These are phyloP conservation scores for Cepaea hortensis DNA, from an alignment of 2,888 invertebrate species.

Conservation along the genomic window DNA sequence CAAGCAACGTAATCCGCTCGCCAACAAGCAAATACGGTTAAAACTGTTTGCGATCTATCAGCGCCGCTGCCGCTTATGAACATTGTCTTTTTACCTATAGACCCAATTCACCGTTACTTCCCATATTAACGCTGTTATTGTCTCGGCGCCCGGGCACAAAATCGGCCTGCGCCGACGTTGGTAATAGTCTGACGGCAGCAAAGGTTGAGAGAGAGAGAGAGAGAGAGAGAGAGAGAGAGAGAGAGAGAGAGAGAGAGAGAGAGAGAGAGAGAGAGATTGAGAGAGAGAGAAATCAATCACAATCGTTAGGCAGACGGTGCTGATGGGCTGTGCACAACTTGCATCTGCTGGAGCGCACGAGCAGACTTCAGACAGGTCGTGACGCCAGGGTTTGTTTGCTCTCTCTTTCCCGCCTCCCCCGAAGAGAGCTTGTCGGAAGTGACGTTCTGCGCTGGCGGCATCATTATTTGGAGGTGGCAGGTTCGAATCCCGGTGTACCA, in stretches of 20 bases:
- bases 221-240: conserved; percentile 5
- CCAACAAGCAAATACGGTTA: no score
- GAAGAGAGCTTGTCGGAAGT: no score
- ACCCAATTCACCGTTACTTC: no score
- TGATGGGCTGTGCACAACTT: not conserved
- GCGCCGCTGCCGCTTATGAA: no score
- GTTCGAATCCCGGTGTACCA: no score
- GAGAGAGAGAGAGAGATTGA: no score
- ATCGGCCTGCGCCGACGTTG: not conserved
- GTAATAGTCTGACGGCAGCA: not conserved
- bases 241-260: not conserved
- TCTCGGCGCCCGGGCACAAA: not conserved
- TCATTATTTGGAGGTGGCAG: no score
- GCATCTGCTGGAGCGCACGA: not conserved
- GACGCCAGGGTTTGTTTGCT: no score
- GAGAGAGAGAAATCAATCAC: not conserved
- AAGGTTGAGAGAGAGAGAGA: not conserved
- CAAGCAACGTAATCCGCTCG: no score
- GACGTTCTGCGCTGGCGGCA: no score
- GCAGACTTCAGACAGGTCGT: not conserved
- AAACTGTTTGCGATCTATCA: no score
- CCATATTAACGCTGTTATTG: not conserved
- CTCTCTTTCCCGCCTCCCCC: not conserved
- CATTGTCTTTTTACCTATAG: no score
- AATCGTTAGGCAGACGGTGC: not conserved